Conservation (phyloP, 2,113 vertebrate genomes). For the Butastur rufipennis region DNA sequence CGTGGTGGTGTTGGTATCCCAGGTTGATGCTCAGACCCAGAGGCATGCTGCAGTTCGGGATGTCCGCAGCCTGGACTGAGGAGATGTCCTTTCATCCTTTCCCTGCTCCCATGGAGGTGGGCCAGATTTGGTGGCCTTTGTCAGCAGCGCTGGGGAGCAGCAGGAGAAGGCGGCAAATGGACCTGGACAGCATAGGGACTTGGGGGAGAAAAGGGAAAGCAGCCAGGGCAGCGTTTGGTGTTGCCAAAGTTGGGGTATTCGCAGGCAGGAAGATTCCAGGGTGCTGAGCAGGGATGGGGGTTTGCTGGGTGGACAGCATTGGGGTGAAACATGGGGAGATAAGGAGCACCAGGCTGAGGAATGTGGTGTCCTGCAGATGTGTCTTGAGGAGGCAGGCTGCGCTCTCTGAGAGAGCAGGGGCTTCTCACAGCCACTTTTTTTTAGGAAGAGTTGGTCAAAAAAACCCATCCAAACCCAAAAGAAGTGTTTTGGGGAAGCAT, state of each 20-base stretch:
- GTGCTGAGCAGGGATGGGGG: not conserved
- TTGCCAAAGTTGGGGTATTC: not conserved
- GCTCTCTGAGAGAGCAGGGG: not conserved
- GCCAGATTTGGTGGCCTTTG: not conserved
- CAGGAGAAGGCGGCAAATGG: not conserved
- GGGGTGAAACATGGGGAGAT: not conserved
- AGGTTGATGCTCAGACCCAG: not conserved
- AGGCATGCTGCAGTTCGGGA: not conserved
- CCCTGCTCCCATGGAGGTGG: not conserved
- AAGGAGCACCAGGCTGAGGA: not conserved
- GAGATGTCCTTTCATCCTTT: not conserved
- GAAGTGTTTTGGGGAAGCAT: not conserved
- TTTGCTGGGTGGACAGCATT: fast-evolving
- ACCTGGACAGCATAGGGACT: not conserved
- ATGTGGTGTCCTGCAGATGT: not conserved
- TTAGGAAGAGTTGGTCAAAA: not conserved
- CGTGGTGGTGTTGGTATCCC: not conserved
- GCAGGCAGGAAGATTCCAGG: not conserved
- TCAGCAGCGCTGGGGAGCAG: not conserved
- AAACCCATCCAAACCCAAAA: not conserved
- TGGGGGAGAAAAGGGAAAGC: not conserved
- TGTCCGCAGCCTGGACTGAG: not conserved
- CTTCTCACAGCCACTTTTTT: not conserved
- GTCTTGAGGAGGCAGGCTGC: not conserved
- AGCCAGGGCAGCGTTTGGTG: not conserved